Percentiles rank a stretch among this genome's conserved stretches.
Evolutionary conservation across 2,113 vertebrate species (phyloP).

Genomic region (Bungarus multicinctus): DNA sequence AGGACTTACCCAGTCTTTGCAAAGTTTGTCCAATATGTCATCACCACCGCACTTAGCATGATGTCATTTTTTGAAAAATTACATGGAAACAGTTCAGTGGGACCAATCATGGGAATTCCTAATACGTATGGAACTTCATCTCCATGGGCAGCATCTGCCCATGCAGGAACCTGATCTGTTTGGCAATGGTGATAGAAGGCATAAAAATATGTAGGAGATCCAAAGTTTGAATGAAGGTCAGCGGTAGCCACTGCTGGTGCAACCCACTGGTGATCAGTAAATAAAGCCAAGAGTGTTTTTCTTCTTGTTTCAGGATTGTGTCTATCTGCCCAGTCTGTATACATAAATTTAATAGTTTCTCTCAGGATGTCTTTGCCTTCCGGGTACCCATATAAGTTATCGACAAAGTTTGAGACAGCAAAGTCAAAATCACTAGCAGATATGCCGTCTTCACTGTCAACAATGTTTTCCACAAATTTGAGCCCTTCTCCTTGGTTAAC

Average conservation of each 20-base stretch:
- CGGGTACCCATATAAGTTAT: slow-evolving; percentile 96
- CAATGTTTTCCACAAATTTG: slow-evolving; percentile 97
- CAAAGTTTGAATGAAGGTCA: slow-evolving; percentile 97
- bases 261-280: slow-evolving; percentile 98
- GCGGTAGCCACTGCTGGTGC: slow-evolving; percentile 97
- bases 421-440: slow-evolving; percentile 99
- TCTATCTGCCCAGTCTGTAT: slow-evolving; percentile 97
- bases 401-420: slow-evolving; percentile 97
- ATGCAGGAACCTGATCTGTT: slow-evolving; percentile 96
- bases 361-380: slow-evolving; percentile 96
- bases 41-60: slow-evolving; percentile 98
- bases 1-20: slow-evolving; percentile 94
- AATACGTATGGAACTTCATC: slow-evolving; percentile 97
- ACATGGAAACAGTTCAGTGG: slow-evolving; percentile 97
- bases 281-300: slow-evolving; percentile 93
- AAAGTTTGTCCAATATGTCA: slow-evolving; percentile 99
- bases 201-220: slow-evolving; percentile 97
- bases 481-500: slow-evolving; percentile 97
- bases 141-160: slow-evolving; percentile 96
- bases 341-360: slow-evolving; percentile 99
- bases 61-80: slow-evolving; percentile 99
- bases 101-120: slow-evolving; percentile 96
- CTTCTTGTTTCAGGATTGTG: slow-evolving; percentile 96
- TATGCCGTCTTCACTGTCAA: slow-evolving; percentile 96
- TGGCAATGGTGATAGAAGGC: slow-evolving; percentile 99